Conservation (phyloP, 2,888 invertebrate species). For the Cheiracanthium punctorium region DNA sequence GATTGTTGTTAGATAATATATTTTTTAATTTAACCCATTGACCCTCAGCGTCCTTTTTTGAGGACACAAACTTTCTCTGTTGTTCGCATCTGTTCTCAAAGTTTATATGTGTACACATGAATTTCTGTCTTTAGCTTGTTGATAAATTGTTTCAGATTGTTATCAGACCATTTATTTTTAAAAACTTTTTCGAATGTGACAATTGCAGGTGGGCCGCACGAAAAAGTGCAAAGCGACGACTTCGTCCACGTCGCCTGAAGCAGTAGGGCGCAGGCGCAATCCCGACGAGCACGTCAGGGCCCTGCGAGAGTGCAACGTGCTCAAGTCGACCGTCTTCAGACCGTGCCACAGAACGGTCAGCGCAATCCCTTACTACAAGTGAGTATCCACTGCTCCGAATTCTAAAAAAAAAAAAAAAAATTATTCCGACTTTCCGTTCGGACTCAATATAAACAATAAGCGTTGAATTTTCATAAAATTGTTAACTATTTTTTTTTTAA, state of each 20-base stretch:
- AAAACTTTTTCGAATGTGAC: no score
- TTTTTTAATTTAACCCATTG: no score
- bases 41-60: no score
- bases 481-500: no score
- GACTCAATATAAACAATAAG: background rate
- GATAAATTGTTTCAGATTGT: no score
- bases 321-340: conserved; percentile 81
- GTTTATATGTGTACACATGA: no score
- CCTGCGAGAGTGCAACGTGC: conserved; percentile 78
- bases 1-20: no score
- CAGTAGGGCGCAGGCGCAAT: conserved; percentile 11
- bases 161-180: no score
- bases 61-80: no score
- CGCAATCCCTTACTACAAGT: conserved; percentile 87
- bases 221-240: conserved; percentile 37
- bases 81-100: no score
- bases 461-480: no score
- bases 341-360: conserved; percentile 88
- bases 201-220: conserved; percentile 85
- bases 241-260: background rate
- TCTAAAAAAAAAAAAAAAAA: background rate
- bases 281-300: conserved; percentile 74
- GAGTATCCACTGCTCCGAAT: conserved; percentile 73
- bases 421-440: background rate
- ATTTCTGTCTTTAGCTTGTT: no score